phyloP scores from a whole-genome alignment of 2,888 invertebrate genomes.

The Stratiomys singularior region DNA sequence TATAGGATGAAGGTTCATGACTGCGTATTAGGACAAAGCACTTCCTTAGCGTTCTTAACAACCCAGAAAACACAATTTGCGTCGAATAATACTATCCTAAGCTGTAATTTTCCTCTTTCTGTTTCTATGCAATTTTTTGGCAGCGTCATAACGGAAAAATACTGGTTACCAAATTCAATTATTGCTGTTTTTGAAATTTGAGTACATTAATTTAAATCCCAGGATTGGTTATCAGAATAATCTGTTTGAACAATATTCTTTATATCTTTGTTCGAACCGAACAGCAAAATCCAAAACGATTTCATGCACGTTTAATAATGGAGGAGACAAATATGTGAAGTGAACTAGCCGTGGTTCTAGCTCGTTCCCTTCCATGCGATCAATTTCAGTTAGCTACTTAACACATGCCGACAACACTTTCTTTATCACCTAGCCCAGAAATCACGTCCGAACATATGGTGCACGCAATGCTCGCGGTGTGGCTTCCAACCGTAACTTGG shows the following conservation, averaged over 20 bases:
- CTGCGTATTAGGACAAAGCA: too few species aligned
- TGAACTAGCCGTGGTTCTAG: constrained; percentile 1
- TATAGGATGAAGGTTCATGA: too few species aligned
- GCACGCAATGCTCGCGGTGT: too few species aligned
- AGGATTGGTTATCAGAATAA: background rate
- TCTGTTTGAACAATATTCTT: constrained; percentile 1
- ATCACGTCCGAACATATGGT: background rate
- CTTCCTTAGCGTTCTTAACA: too few species aligned
- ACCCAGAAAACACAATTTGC: too few species aligned
- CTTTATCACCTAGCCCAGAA: background rate
- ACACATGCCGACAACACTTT: constrained; percentile 13
- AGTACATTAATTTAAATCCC: background rate
- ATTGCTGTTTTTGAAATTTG: background rate
- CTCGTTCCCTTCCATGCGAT: constrained; percentile 14
- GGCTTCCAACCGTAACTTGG: too few species aligned
- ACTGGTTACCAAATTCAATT: background rate
- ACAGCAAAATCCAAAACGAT: background rate
- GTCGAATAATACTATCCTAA: too few species aligned
- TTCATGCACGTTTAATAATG: background rate
- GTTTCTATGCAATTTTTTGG: too few species aligned
- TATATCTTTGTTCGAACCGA: background rate
- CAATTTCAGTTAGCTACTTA: background rate
- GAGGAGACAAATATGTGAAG: background rate
- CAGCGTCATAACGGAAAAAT: too few species aligned
- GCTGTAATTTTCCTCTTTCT: too few species aligned